phyloP scores from a whole-genome alignment of 2,797 vertebrate species.

The Gymnoscopelus microlampas region DNA sequence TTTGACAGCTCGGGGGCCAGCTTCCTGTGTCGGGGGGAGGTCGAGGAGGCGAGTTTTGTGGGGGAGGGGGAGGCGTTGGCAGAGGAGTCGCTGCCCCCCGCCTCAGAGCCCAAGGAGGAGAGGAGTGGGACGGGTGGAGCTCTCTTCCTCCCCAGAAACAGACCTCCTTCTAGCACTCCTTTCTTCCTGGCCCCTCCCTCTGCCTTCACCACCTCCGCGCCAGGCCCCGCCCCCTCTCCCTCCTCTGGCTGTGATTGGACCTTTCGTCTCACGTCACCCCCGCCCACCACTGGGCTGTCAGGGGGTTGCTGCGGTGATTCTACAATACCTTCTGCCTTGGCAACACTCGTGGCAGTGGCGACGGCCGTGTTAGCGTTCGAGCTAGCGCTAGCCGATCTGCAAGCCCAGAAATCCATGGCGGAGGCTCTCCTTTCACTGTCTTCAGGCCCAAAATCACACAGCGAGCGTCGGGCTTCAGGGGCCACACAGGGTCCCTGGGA shows the following conservation, averaged over 20 bases:
- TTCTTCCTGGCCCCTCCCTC: constrained; percentile 88
- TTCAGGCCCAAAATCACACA: constrained; percentile 75
- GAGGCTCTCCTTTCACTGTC: constrained; percentile 78
- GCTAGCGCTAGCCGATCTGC: constrained; percentile 64
- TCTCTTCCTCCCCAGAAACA: constrained; percentile 90
- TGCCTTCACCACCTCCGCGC: constrained; percentile 76
- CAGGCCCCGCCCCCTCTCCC: constrained; percentile 76
- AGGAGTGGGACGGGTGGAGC: constrained; percentile 84
- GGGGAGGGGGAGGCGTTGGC: constrained; percentile 90
- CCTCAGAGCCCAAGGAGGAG: constrained; percentile 80
- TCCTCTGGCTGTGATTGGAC: constrained; percentile 80
- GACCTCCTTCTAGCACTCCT: constrained; percentile 88
- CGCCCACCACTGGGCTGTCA: constrained; percentile 74
- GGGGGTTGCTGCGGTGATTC: constrained; percentile 76
- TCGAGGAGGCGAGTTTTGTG: constrained; percentile 85
- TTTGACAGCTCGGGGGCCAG: constrained; percentile 79
- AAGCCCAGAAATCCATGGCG: constrained; percentile 74
- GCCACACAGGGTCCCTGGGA: constrained; percentile 46
- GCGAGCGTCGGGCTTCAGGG: constrained; percentile 62
- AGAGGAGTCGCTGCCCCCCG: constrained; percentile 88
- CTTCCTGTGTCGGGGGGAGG: constrained; percentile 92
- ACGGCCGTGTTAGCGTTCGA: constrained; percentile 45
- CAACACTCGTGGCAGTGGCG: not conserved
- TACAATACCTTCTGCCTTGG: constrained; percentile 63
- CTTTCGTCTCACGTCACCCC: constrained; percentile 84